Percentiles rank a stretch among this genome's conserved stretches.
phyloP scores from a whole-genome alignment of 2,113 vertebrate species.

The Stigmatopora argus region DNA sequence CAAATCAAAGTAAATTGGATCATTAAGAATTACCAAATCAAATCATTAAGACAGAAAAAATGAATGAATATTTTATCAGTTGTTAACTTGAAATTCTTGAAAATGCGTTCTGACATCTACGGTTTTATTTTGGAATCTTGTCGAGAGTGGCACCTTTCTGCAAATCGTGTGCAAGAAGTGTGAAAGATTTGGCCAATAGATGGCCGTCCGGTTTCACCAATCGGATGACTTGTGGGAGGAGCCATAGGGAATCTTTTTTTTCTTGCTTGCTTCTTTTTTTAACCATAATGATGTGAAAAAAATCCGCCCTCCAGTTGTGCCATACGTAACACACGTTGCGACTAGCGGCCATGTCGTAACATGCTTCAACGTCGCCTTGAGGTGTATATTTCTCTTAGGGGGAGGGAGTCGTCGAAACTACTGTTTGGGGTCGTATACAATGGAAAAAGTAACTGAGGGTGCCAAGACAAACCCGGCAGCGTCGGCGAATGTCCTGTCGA shows the following conservation, averaged over 20 bases:
- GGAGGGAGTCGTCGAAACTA: not conserved
- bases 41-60: too few relatives aligned
- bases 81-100: too few relatives aligned
- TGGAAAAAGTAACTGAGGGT: slow-evolving; percentile 54
- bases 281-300: not conserved
- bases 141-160: not conserved
- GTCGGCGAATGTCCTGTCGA: slow-evolving; percentile 62
- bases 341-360: not conserved
- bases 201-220: slow-evolving; percentile 21
- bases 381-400: not conserved
- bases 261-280: not conserved
- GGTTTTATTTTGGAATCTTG: not conserved
- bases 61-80: too few relatives aligned
- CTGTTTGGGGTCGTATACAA: slow-evolving; percentile 15
- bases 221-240: slow-evolving; percentile 12
- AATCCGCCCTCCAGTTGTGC: not conserved
- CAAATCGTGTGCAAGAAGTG: slow-evolving; percentile 12
- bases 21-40: too few relatives aligned
- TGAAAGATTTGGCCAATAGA: not conserved
- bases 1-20: too few relatives aligned
- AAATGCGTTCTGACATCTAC: too few relatives aligned
- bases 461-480: slow-evolving; percentile 64
- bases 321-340: not conserved
- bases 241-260: not conserved
- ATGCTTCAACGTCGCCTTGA: slow-evolving; percentile 27